Percentiles rank a stretch among this genome's conserved stretches.
Conservation (phyloP, 2,113 vertebrate genomes). For the Lophochroa leadbeateri region DNA sequence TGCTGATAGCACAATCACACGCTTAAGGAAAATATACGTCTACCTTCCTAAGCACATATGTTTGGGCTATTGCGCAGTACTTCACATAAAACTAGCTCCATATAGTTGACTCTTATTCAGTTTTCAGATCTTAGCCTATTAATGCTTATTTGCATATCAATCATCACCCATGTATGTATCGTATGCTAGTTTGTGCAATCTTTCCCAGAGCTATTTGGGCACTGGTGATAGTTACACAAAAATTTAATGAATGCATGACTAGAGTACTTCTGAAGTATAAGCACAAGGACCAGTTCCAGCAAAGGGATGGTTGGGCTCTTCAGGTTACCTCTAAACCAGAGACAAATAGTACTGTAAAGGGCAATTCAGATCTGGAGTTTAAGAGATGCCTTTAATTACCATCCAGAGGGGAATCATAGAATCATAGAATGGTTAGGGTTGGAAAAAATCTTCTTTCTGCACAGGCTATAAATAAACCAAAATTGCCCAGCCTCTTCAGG, state of each 20-base stretch:
- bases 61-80: neutral
- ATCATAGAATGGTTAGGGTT: neutral
- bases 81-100: neutral
- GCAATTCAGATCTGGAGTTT: neutral
- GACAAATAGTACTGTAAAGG: neutral
- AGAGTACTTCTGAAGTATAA: neutral
- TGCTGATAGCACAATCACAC: neutral
- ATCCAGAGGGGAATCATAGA: neutral
- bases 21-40: neutral
- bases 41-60: neutral
- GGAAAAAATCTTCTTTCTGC: neutral
- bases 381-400: constrained; percentile 11
- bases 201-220: neutral
- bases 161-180: neutral
- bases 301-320: neutral
- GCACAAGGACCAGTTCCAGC: neutral
- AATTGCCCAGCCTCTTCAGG: neutral
- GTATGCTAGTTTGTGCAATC: neutral
- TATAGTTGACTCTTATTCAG: neutral
- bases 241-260: neutral
- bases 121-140: neutral
- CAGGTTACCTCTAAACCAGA: neutral
- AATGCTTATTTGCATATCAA: neutral
- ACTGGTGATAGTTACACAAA: neutral
- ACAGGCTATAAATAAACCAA: neutral